phyloP scores from a whole-genome alignment of 2,888 invertebrate genomes.

The Nemoura dubitans region DNA sequence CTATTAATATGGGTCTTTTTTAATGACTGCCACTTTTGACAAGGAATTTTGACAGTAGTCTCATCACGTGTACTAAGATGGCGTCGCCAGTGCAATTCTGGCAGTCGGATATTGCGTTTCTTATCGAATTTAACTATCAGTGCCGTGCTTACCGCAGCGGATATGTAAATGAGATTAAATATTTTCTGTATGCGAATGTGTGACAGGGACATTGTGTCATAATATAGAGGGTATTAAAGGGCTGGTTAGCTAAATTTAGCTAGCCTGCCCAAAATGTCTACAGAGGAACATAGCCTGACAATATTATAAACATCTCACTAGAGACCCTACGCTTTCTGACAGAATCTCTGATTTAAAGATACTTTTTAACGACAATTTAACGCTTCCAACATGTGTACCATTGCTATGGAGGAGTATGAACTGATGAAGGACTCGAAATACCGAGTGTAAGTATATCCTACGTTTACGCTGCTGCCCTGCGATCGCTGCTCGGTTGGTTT shows the following conservation, averaged over 20 bases:
- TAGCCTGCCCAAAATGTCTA: background rate
- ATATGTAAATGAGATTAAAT: background rate
- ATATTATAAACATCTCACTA: background rate
- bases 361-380: background rate
- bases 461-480: too few relatives aligned
- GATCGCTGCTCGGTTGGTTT: too few relatives aligned
- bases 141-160: background rate
- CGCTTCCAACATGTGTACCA: background rate
- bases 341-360: background rate
- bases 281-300: background rate
- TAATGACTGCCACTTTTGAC: background rate
- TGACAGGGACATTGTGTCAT: background rate
- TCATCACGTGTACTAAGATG: background rate
- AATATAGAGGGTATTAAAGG: background rate
- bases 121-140: background rate
- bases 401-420: slow-evolving; percentile 78
- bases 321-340: background rate
- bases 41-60: background rate
- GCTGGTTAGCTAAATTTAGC: background rate
- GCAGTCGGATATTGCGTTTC: background rate
- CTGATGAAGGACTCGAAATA: slow-evolving; percentile 84
- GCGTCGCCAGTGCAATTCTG: background rate
- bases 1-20: too few relatives aligned
- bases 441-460: slow-evolving; percentile 70
- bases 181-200: background rate